These are phyloP conservation scores for Polydrusus pterygomalis DNA, from an alignment of 2,888 invertebrate genomes.

Conservation along the genomic window DNA sequence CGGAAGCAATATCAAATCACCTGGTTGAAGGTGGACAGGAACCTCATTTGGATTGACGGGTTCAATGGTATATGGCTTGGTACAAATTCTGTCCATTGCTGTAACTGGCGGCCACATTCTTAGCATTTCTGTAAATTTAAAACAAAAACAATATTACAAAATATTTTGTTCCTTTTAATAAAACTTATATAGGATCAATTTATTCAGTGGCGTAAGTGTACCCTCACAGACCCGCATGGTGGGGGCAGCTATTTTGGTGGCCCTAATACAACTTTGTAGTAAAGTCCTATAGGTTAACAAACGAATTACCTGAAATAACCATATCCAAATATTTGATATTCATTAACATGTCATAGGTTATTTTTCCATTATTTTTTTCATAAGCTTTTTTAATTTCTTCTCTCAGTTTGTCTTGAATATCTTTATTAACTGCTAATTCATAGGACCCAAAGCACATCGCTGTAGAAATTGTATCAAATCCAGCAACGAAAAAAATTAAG, in stretches of 20 bases:
- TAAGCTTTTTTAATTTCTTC: constrained; percentile 68
- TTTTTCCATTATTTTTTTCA: constrained; percentile 63
- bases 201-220: not conserved
- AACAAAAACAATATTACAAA: not conserved
- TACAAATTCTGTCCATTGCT: constrained; percentile 72
- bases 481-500: constrained; percentile 73
- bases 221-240: not conserved
- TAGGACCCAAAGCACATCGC: constrained; percentile 73
- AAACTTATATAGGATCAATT: not conserved
- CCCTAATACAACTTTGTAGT: too few relatives aligned
- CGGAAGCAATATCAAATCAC: constrained; percentile 66
- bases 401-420: constrained; percentile 74
- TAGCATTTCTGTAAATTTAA: constrained; percentile 24
- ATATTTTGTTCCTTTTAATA: not conserved
- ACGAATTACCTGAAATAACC: constrained; percentile 71
- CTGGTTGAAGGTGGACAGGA: constrained; percentile 60
- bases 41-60: constrained; percentile 58
- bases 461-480: constrained; percentile 72
- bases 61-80: constrained; percentile 67
- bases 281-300: too few relatives aligned
- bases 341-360: constrained; percentile 74
- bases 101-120: constrained; percentile 36
- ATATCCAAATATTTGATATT: constrained; percentile 77
- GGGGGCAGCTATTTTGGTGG: too few relatives aligned
- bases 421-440: constrained; percentile 76